These are phyloP conservation scores for Thysanoteuthis rhombus DNA, from an alignment of 2,888 invertebrate genomes.

Conservation along the genomic window DNA sequence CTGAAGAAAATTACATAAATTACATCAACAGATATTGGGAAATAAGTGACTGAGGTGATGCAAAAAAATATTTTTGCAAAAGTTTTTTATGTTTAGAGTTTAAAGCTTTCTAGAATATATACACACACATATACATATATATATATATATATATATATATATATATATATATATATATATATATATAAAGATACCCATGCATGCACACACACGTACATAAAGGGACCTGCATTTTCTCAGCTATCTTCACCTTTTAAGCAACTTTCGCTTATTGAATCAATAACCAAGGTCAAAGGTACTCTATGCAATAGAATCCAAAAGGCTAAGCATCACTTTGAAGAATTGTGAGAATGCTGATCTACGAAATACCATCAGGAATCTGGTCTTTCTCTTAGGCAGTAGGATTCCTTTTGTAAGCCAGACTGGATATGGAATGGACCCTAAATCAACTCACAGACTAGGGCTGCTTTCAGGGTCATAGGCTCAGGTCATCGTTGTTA, in stretches of 20 bases:
- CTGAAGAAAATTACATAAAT: no score
- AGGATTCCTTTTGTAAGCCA: background rate
- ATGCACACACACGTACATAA: no score
- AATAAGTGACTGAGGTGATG: no score
- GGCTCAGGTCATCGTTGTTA: background rate
- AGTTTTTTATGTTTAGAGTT: no score
- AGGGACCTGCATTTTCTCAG: background rate
- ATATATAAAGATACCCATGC: background rate
- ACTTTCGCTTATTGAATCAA: background rate
- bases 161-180: background rate
- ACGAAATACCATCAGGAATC: background rate
- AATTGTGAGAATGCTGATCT: background rate
- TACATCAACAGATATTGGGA: no score
- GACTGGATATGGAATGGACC: background rate
- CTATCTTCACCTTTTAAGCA: background rate
- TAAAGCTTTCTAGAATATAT: no score
- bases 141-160: background rate
- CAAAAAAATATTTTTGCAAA: no score
- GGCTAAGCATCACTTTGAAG: background rate
- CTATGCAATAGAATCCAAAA: background rate
- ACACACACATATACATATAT: background rate
- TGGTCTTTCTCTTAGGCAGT: background rate
- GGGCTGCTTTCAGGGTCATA: background rate
- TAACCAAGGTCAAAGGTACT: background rate
- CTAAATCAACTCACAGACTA: background rate